These are phyloP conservation scores for Melieria omissa DNA, from an alignment of 2,888 invertebrate genomes.

Conservation along the genomic window DNA sequence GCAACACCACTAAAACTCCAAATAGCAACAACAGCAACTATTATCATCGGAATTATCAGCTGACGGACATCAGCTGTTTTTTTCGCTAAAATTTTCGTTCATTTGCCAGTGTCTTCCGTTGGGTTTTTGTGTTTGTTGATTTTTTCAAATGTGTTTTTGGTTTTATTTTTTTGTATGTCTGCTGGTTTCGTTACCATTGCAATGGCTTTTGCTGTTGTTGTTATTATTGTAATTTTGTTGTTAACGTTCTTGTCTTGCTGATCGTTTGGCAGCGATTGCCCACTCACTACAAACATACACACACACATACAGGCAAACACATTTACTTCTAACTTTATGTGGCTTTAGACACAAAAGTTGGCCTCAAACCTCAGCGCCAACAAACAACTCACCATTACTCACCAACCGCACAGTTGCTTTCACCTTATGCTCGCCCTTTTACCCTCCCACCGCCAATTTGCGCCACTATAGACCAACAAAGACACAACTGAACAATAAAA, in stretches of 20 bases:
- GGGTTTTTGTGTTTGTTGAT: background rate
- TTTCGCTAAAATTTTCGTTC: too few species aligned
- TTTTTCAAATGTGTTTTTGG: background rate
- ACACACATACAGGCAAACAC: background rate
- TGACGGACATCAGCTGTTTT: too few species aligned
- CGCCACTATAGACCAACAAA: constrained; percentile 1
- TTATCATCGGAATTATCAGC: too few species aligned
- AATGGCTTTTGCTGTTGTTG: background rate
- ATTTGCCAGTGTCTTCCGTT: too few species aligned
- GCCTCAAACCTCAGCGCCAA: constrained; percentile 6
- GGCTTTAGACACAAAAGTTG: background rate
- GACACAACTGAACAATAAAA: background rate
- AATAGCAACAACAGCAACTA: too few species aligned
- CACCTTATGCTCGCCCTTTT: too few species aligned
- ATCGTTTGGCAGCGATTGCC: too few species aligned
- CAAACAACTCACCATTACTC: constrained; percentile 9
- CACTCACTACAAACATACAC: background rate
- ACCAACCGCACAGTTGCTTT: background rate
- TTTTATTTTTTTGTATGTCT: background rate
- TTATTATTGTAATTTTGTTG: background rate
- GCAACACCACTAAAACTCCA: too few species aligned
- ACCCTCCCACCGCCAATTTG: too few species aligned
- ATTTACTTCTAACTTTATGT: background rate
- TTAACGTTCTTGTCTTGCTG: too few species aligned
- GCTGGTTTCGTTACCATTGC: background rate